Evolutionary conservation across 1,140 invertebrate genomes (phyloP).

Genomic region (Heliothis virescens): DNA sequence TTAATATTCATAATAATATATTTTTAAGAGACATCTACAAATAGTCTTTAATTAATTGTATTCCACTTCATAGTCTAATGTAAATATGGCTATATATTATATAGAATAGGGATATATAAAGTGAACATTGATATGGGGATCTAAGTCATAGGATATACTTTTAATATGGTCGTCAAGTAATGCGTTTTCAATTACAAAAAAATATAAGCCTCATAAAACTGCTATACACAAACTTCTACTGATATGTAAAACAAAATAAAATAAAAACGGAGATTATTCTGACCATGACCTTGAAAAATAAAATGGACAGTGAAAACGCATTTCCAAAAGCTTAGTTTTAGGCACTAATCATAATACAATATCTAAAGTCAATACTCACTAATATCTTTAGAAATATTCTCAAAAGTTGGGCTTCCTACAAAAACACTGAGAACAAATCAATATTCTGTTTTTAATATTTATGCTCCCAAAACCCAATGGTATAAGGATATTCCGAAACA

Average conservation of each 20-base stretch:
- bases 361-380: conserved; percentile 3
- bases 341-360: conserved; percentile 40
- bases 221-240: too few species aligned
- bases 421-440: conserved; percentile 11
- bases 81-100: conserved; percentile 28
- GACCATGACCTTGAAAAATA: too few species aligned
- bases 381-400: conserved; percentile 12
- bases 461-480: conserved; percentile 42
- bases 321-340: conserved; percentile 33
- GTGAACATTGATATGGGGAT: conserved; percentile 37
- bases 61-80: conserved; percentile 28
- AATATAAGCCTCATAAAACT: neutral
- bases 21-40: conserved; percentile 14
- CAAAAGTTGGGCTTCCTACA: conserved; percentile 17
- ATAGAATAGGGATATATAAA: conserved; percentile 16
- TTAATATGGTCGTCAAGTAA: neutral
- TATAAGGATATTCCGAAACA: conserved; percentile 19
- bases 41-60: conserved; percentile 46
- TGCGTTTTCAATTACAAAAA: conserved; percentile 12
- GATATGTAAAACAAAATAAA: too few species aligned
- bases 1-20: conserved; percentile 15
- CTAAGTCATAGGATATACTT: conserved; percentile 19
- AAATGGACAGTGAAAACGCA: conserved; percentile 7
- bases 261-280: too few species aligned
- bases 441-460: conserved; percentile 39